Conservation (phyloP, 2,113 vertebrate genomes). For the Tringa solitaria region DNA sequence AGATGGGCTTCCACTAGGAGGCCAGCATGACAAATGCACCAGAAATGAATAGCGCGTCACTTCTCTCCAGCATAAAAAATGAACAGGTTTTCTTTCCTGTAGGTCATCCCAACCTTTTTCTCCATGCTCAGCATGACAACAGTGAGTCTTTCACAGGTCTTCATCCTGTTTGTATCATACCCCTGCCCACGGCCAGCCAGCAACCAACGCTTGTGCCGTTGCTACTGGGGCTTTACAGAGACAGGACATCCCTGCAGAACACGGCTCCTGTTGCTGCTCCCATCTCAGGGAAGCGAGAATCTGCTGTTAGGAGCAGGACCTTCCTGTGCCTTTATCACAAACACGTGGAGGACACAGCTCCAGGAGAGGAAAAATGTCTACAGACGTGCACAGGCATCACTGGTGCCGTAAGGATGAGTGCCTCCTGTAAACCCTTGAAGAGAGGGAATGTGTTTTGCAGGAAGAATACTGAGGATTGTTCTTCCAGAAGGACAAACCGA, state of each 20-base stretch:
- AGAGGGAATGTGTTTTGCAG: background rate
- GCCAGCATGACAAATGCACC: background rate
- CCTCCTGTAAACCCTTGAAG: background rate
- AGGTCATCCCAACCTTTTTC: background rate
- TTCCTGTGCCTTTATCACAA: background rate
- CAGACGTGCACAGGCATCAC: rapidly evolving
- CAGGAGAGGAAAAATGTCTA: background rate
- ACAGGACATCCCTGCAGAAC: background rate
- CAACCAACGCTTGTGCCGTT: background rate
- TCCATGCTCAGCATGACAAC: background rate
- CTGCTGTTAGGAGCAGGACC: background rate
- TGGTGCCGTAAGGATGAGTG: background rate
- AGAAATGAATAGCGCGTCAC: background rate
- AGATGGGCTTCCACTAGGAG: background rate
- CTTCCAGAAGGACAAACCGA: background rate
- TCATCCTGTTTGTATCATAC: background rate
- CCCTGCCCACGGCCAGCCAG: background rate
- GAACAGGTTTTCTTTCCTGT: background rate
- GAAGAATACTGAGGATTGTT: background rate
- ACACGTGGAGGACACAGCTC: background rate
- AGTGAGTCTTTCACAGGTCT: background rate
- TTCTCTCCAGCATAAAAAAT: background rate
- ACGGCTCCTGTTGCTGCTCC: background rate
- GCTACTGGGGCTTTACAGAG: background rate
- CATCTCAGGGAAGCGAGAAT: background rate